Evolutionary conservation across 2,113 vertebrate species (phyloP).

Genomic region (Syrrhaptes paradoxus): DNA sequence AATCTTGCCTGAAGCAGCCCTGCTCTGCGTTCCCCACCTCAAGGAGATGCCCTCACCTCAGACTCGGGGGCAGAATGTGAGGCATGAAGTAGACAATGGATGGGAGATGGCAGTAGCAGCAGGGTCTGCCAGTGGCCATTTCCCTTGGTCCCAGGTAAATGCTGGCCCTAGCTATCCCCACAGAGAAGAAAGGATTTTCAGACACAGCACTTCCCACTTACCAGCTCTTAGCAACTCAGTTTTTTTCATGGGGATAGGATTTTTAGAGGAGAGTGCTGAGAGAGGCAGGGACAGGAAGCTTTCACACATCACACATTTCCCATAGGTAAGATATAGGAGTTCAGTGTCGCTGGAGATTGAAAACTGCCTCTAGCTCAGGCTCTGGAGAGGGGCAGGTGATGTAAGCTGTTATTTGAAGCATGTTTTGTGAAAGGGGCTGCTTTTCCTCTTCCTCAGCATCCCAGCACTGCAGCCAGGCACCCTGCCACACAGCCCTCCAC

Average conservation of each 20-base stretch:
- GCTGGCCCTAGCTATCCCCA: not conserved
- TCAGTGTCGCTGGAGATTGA: not conserved
- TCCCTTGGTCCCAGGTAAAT: not conserved
- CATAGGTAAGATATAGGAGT: not conserved
- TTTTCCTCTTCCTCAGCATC: not conserved
- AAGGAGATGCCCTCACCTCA: not conserved
- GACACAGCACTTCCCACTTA: not conserved
- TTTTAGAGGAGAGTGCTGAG: not conserved
- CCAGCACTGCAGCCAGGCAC: not conserved
- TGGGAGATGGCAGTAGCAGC: not conserved
- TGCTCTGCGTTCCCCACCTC: accelerated
- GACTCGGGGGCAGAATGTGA: accelerated
- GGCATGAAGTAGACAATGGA: not conserved
- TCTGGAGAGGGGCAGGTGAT: not conserved
- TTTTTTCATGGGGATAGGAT: not conserved
- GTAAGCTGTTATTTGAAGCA: not conserved
- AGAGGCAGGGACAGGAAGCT: not conserved
- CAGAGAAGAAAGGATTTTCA: not conserved
- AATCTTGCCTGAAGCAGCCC: not conserved
- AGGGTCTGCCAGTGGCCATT: not conserved
- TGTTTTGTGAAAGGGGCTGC: not conserved
- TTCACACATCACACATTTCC: not conserved
- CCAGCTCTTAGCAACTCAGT: not conserved
- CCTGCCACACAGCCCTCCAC: not conserved
- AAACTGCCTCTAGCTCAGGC: not conserved